A percentile compares a stretch with the other conserved stretches of the same genome.
These are phyloP conservation scores for Callyntrura sp. DNA, from an alignment of 2,888 invertebrate species.

Conservation along the genomic window DNA sequence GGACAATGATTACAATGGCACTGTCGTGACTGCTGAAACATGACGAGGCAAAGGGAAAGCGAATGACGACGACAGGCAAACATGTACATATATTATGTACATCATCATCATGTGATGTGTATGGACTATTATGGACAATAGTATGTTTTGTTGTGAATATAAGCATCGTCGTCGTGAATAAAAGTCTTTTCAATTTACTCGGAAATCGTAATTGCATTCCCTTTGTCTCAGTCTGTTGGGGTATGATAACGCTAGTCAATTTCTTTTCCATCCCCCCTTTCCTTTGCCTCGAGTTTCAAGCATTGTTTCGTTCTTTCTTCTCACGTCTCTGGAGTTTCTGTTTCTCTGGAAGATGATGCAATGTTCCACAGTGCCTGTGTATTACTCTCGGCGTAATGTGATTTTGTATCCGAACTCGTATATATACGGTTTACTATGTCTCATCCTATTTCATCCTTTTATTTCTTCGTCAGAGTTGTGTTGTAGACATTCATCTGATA, in stretches of 20 bases:
- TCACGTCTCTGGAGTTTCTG: not conserved
- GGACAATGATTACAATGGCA: conserved; percentile 36
- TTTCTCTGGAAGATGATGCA: not conserved
- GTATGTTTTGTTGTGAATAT: conserved; percentile 28
- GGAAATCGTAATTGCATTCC: conserved; percentile 66
- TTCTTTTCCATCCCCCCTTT: conserved; percentile 56
- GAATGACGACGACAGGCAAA: not conserved
- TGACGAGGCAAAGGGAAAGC: conserved; percentile 23
- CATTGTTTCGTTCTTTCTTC: not conserved
- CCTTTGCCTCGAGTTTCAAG: conserved; percentile 15
- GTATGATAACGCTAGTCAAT: conserved; percentile 64
- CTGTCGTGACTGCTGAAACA: conserved; percentile 46
- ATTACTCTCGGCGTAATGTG: no score
- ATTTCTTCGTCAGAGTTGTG: not conserved
- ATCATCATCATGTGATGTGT: no score
- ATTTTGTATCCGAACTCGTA: not conserved
- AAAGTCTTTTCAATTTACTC: conserved; percentile 55
- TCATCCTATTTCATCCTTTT: not conserved
- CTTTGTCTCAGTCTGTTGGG: conserved; percentile 52
- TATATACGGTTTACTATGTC: no score
- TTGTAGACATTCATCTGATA: not conserved
- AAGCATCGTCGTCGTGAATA: conserved; percentile 5
- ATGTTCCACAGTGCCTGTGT: no score
- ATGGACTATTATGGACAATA: conserved; percentile 48
- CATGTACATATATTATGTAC: not conserved